Evolutionary conservation across 1,140 invertebrate species (phyloP), one percentile per base, ranked within the genome.

Genomic region (Drosophila nasuta): DNA sequence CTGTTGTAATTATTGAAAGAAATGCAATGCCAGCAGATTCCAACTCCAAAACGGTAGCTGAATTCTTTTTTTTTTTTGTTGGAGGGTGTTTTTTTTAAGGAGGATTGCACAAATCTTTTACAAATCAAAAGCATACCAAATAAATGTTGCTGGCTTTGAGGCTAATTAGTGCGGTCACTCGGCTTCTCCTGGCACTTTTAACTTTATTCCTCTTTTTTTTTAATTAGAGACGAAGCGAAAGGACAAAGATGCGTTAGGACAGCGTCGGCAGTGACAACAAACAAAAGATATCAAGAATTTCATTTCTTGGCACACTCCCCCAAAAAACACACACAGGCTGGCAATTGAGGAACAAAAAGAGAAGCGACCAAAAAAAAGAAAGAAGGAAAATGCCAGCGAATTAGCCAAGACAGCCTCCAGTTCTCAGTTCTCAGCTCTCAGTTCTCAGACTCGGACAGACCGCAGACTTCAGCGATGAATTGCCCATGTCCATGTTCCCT

Each of bases 231-330:
- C 74, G 68, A 33, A 75, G 72, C 77, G 71, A 81, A 89, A 85
- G 81, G 85, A 88, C 85, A 75, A 89, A 85, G 85, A 88, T 89
- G 85, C 85, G 85, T 89, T 59, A 70, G 77, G 85, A 85, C 85
- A 81, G 77, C 20, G 20, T 54, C 77, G 81, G 74, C 75, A 79
- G 85, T 80, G 77, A 77, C 77, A 82, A 83, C 85, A 88, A 89
- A 89, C 85, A 88, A 88, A 88, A 88, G 85, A 88, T 89, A 88
- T 88, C 85, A 88, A 89, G 85, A 88, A 88, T 90, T 88, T 89
- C 85, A 85, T 89, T 87, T 87, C 82, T 87, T 87, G 62, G 82
- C 82, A 59, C 57, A 52, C 48, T 33, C 54, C 30, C 65, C 33
- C 65, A n/a, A n/a, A 46, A 60, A 25, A 60, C 15, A 38, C 33